These are phyloP conservation scores for Phycodurus eques DNA, from an alignment of 2,113 vertebrate species.

Conservation along the genomic window DNA sequence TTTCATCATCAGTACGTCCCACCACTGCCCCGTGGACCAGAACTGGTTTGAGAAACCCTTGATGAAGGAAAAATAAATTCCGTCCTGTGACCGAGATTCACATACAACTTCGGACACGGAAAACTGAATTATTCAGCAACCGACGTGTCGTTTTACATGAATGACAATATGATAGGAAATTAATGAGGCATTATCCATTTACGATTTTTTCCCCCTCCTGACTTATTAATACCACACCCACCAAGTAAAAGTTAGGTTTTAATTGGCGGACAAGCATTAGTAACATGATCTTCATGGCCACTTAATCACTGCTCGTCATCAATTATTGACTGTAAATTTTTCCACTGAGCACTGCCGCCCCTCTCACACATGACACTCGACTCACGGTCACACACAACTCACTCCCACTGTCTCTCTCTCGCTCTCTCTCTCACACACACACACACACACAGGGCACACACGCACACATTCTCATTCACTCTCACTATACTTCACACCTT, in stretches of 20 bases:
- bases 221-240: slow-evolving; percentile 54
- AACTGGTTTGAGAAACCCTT: not conserved
- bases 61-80: not conserved
- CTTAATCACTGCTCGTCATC: slow-evolving; percentile 46
- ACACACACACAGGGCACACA: not conserved
- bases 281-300: slow-evolving; percentile 42
- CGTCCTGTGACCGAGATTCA: slow-evolving; percentile 52
- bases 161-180: slow-evolving; percentile 62
- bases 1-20: not conserved
- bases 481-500: too few species aligned
- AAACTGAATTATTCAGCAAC: slow-evolving; percentile 57
- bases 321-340: slow-evolving; percentile 45
- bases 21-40: not conserved
- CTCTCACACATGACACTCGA: not conserved
- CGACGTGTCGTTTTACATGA: slow-evolving; percentile 53
- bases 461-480: too few species aligned
- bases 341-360: not conserved
- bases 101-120: slow-evolving; percentile 45
- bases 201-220: slow-evolving; percentile 53
- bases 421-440: too few species aligned
- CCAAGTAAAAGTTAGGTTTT: slow-evolving; percentile 61
- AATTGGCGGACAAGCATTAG: slow-evolving; percentile 61
- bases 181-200: slow-evolving; percentile 65
- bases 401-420: not conserved
- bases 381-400: slow-evolving; percentile 7